phyloP scores from a whole-genome alignment of 1,140 invertebrate species.

The Penaeus japonicus region DNA sequence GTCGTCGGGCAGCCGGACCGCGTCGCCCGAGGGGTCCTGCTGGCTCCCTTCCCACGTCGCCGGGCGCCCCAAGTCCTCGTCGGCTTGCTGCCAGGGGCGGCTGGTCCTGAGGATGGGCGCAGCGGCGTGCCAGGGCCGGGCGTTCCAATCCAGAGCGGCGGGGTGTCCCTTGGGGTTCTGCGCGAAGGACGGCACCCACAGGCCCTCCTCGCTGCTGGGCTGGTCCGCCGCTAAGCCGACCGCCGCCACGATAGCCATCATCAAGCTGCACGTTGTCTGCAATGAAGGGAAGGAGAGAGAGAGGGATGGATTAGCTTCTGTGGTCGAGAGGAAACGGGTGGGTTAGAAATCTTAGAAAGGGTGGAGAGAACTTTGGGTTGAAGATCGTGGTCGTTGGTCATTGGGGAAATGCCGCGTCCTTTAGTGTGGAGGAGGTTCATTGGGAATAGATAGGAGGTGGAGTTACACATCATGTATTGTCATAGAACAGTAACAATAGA shows the following conservation, averaged over 20 bases:
- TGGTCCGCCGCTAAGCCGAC: constrained; percentile 28
- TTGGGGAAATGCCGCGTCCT: too few species aligned
- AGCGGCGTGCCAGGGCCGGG: not conserved
- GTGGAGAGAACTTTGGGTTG: too few species aligned
- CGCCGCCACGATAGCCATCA: constrained; percentile 22
- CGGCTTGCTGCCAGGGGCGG: not conserved
- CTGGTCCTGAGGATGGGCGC: not conserved
- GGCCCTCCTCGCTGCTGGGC: not conserved
- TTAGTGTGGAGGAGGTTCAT: too few species aligned
- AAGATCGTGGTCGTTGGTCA: too few species aligned
- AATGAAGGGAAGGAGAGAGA: not conserved
- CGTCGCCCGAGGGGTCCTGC: too few species aligned
- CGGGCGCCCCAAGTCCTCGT: not conserved
- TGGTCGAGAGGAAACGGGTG: not conserved
- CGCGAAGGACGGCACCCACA: not conserved
- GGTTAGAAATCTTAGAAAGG: not conserved
- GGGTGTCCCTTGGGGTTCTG: not conserved
- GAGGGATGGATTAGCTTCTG: not conserved
- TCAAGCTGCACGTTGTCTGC: constrained; percentile 11
- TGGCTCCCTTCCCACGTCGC: not conserved
- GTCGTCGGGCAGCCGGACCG: too few species aligned
- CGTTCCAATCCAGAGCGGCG: not conserved
- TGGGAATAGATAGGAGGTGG: too few species aligned
- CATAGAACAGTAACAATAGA: too few species aligned
- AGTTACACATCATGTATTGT: too few species aligned